A percentile compares a stretch with the other conserved stretches of the same genome.
These are phyloP conservation scores for Alsophila aescularia DNA, from an alignment of 2,888 invertebrate species.

Conservation along the genomic window DNA sequence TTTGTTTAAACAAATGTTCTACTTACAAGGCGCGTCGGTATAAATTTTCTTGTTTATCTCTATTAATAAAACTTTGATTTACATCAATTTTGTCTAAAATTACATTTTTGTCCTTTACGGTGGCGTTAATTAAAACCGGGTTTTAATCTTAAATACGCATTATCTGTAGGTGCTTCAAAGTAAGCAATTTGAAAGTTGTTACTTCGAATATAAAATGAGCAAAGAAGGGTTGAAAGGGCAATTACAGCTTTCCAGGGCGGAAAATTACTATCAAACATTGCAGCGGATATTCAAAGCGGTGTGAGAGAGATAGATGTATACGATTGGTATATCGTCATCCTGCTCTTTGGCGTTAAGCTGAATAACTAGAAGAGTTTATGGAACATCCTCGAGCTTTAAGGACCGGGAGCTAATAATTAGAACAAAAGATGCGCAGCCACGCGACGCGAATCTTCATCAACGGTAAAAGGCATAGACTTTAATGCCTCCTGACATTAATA, in stretches of 20 bases:
- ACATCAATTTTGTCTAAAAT: conserved; percentile 19
- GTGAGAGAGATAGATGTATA: conserved; percentile 37
- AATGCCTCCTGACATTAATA: conserved; percentile 7
- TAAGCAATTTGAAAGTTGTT: conserved; percentile 55
- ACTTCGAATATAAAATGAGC: conserved; percentile 58
- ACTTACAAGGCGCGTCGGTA: conserved; percentile 5
- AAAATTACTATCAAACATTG: conserved; percentile 56
- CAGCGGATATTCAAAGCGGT: conserved; percentile 41
- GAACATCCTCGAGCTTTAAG: conserved; percentile 61
- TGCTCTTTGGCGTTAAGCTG: conserved; percentile 49
- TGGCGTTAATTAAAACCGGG: conserved; percentile 31
- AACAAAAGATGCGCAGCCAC: conserved; percentile 79
- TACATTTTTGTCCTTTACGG: conserved; percentile 18
- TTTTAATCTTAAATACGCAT: conserved; percentile 36
- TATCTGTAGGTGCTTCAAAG: conserved; percentile 47
- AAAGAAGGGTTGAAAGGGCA: conserved; percentile 62
- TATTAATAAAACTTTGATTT: conserved; percentile 27
- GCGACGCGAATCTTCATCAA: conserved; percentile 66
- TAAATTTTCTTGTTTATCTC: conserved; percentile 25
- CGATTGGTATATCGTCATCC: conserved; percentile 43
- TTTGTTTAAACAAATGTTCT: conserved; percentile 4
- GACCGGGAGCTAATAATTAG: conserved; percentile 77
- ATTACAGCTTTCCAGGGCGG: conserved; percentile 53
- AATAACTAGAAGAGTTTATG: conserved; percentile 59
- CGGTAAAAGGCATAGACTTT: conserved; percentile 51